phyloP scores from a whole-genome alignment of 2,888 invertebrate genomes.

The Drosophila meridionalis region DNA sequence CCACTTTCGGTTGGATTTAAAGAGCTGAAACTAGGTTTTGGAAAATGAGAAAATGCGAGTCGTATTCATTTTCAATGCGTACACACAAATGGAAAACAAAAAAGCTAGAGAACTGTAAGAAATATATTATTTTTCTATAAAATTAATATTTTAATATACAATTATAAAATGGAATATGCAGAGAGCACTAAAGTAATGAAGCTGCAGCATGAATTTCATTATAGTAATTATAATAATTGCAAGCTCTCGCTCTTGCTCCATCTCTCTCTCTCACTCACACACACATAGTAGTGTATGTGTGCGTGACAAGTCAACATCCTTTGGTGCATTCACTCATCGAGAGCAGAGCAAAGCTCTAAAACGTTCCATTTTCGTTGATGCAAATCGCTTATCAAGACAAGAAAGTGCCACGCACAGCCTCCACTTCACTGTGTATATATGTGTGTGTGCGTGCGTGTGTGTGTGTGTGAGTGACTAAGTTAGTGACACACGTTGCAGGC shows the following conservation, averaged over 20 bases:
- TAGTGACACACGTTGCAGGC: slow-evolving; percentile 59
- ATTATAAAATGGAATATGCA: not conserved
- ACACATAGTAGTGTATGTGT: slow-evolving; percentile 11
- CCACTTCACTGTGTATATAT: slow-evolving; percentile 7
- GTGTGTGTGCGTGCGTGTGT: slow-evolving; percentile 6
- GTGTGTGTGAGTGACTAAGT: slow-evolving; percentile 54
- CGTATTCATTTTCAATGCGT: slow-evolving; percentile 34
- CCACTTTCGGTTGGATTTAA: slow-evolving; percentile 70
- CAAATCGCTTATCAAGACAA: slow-evolving; percentile 72
- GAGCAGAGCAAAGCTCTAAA: slow-evolving; percentile 55
- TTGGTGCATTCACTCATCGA: slow-evolving; percentile 77
- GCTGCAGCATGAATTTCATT: slow-evolving; percentile 37
- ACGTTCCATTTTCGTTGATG: slow-evolving; percentile 77
- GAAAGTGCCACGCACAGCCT: slow-evolving; percentile 51
- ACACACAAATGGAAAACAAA: slow-evolving; percentile 48
- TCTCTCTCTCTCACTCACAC: not conserved
- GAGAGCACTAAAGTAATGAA: not conserved
- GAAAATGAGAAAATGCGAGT: slow-evolving; percentile 23
- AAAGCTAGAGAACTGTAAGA: slow-evolving; percentile 26
- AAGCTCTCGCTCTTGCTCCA: slow-evolving; percentile 1
- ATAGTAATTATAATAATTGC: slow-evolving; percentile 63
- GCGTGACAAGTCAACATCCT: slow-evolving; percentile 81
- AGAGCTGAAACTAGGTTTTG: slow-evolving; percentile 57
- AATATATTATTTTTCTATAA: slow-evolving; percentile 29
- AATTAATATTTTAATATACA: slow-evolving; percentile 27